Percentiles rank a stretch among this genome's conserved stretches.
Evolutionary conservation across 2,797 vertebrate genomes (phyloP).

Genomic region (Manis crassicaudata): DNA sequence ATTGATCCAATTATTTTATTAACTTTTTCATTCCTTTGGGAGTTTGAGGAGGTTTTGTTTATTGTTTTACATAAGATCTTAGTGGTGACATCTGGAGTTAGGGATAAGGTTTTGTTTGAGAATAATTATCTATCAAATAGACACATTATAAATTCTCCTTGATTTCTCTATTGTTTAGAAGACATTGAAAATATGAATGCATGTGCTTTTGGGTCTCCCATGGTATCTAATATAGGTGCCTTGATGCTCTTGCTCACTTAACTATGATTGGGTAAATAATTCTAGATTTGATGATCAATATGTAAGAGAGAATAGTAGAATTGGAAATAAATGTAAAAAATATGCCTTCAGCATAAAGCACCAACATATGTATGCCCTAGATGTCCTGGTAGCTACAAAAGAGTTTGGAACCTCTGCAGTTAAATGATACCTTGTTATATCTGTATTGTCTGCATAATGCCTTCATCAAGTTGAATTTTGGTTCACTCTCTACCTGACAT

Average conservation of each 20-base stretch:
- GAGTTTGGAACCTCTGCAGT: neutral
- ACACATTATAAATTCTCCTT: neutral
- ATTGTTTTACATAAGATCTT: neutral
- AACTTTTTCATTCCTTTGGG: neutral
- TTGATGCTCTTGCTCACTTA: neutral
- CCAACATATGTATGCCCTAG: neutral
- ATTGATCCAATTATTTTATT: neutral
- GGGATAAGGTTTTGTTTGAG: slow-evolving; percentile 1
- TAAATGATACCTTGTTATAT: neutral
- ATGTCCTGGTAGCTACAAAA: neutral
- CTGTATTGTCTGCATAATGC: neutral
- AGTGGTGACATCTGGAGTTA: neutral
- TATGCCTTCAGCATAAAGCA: neutral
- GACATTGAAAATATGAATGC: neutral
- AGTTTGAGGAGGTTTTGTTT: neutral
- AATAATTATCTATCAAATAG: neutral
- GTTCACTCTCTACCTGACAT: neutral
- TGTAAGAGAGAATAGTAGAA: neutral
- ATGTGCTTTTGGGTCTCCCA: neutral
- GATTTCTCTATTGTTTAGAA: slow-evolving; percentile 36
- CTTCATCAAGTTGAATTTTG: slow-evolving; percentile 10
- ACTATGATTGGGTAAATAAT: neutral
- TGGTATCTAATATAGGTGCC: neutral
- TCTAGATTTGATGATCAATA: neutral
- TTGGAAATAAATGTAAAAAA: neutral